A percentile compares a stretch with the other conserved stretches of the same genome.
These are phyloP conservation scores for Druon quercuslanigerum DNA, from an alignment of 1,140 invertebrate genomes.

Conservation along the genomic window DNA sequence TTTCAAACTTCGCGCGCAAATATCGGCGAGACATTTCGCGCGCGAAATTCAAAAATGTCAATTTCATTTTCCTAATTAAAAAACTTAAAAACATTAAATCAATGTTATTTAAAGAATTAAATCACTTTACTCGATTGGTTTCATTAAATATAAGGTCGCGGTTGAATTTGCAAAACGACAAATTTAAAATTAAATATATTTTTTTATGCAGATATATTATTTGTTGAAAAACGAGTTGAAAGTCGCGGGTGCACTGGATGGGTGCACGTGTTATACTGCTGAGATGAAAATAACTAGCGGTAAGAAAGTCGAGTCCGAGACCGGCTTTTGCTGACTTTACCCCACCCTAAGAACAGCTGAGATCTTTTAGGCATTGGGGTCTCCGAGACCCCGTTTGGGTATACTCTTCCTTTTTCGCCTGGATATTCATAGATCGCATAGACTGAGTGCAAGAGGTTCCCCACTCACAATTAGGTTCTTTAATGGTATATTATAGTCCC, in stretches of 20 bases:
- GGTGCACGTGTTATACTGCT: slow-evolving; percentile 68
- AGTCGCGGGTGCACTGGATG: slow-evolving; percentile 39
- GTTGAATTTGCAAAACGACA: no score
- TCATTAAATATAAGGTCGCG: no score
- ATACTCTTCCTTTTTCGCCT: not conserved
- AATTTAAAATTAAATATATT: no score
- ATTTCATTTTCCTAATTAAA: not conserved
- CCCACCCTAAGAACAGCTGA: slow-evolving; percentile 58
- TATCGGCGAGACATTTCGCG: not conserved
- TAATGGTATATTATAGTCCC: not conserved
- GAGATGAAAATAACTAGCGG: slow-evolving; percentile 69
- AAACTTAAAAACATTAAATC: no score
- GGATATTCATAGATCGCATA: slow-evolving; percentile 22
- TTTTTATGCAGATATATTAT: not conserved
- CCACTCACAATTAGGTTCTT: slow-evolving; percentile 31
- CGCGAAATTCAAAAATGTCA: slow-evolving; percentile 9
- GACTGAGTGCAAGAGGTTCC: not conserved
- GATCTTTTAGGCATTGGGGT: slow-evolving; percentile 28
- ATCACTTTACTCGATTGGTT: no score
- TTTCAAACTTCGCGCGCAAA: not conserved
- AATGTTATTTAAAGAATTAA: no score
- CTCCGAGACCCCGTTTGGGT: slow-evolving; percentile 38
- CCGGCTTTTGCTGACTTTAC: slow-evolving; percentile 55
- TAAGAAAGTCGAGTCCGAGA: slow-evolving; percentile 55
- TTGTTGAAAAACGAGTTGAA: slow-evolving; percentile 1